Evolutionary conservation across 2,113 vertebrate species (phyloP).

Genomic region (Danio rerio): GRCz12tu NC_133200.1:10573001-10573500

Average conservation of each 20-base stretch:
- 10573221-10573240: background rate
- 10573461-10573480: too few relatives aligned
- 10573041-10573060: slow-evolving; percentile 6
- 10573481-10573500: too few relatives aligned
- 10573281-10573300: too few relatives aligned
- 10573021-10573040: slow-evolving; percentile 19
- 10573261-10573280: background rate
- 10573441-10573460: too few relatives aligned
- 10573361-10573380: background rate
- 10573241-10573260: background rate
- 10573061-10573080: background rate
- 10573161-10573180: slow-evolving; percentile 2
- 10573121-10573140: background rate
- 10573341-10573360: background rate
- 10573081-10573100: background rate
- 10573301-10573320: background rate
- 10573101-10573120: background rate
- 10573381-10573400: background rate
- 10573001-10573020: slow-evolving; percentile 21
- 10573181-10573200: background rate
- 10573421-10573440: background rate
- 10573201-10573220: slow-evolving; percentile 1
- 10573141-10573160: slow-evolving; percentile 6
- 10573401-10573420: background rate
- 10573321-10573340: background rate